Conservation (phyloP, 2,797 vertebrate genomes). For the Tiaroga cobitis region DNA sequence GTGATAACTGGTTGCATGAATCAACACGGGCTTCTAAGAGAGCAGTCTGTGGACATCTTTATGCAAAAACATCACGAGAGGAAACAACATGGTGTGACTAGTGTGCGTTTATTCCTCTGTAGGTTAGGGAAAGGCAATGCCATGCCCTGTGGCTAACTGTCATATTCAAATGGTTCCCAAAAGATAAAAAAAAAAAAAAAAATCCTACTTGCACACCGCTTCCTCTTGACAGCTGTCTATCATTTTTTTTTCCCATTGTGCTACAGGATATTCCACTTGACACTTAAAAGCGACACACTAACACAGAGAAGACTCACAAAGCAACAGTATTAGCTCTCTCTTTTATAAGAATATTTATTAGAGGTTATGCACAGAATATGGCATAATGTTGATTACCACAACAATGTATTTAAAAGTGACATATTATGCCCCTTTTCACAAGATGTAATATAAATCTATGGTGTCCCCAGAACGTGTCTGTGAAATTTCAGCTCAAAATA, state of each 20-base stretch:
- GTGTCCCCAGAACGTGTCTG: no score
- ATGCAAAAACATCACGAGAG: constrained; percentile 64
- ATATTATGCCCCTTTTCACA: no score
- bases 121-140: constrained; percentile 67
- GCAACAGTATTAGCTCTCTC: background rate
- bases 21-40: constrained; percentile 49
- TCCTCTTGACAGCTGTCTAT: constrained; percentile 63
- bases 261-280: background rate
- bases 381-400: background rate
- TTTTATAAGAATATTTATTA: background rate
- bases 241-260: background rate
- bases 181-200: constrained; percentile 18
- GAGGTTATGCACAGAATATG: background rate
- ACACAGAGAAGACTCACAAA: constrained; percentile 1
- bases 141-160: constrained; percentile 58
- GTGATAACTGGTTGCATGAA: constrained; percentile 56
- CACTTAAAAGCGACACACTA: background rate
- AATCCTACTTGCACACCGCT: constrained; percentile 56
- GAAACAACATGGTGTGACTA: constrained; percentile 63
- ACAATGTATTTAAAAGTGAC: background rate
- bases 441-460: no score
- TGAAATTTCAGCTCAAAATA: no score
- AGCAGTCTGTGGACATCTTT: constrained; percentile 63
- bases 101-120: constrained; percentile 62
- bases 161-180: constrained; percentile 35